Evolutionary conservation across 2,113 vertebrate genomes (phyloP), one percentile per base, ranked within the genome.

Genomic region (Anas platyrhynchos): DNA sequence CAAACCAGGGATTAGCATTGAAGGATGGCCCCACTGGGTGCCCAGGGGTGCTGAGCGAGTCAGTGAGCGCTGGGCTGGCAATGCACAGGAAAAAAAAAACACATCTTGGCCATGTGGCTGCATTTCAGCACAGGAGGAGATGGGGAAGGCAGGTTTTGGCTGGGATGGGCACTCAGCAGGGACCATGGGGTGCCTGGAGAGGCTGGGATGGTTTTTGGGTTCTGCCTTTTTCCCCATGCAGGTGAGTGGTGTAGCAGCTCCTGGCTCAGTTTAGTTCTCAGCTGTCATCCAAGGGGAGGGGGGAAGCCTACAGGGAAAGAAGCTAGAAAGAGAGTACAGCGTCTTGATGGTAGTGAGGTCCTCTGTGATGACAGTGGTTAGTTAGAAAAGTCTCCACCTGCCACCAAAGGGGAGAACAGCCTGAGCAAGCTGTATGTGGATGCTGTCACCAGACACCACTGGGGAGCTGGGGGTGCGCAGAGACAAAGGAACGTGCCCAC

Each of bases 171-270:
- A 32, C 43, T 88, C 67, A 77, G 91, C 56, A 82, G 38, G 81
- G 73, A 48, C 54, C 3, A 0, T 0, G 2, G 58, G 71, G 55
- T 61, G 68, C 44, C n/a, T 55, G 2, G 10, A 0, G 4, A 66
- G 84, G 27, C n/a, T 75, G 67, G 62, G n/a, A 38, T 34, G 58
- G 12, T 2, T 8, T 22, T 82, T 9, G 66, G 50, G 31, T 83
- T 73, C 41, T 66, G 50, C 44, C 27, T 82, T 79, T 82, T 79
- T 73, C 4, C 4, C 82, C 48, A 41, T 87, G 78, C 58, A 89
- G 63, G 65, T 22, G 20, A 13, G 36, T 90, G 80, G 29, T 72
- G 31, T 16, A 88, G 80, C 80, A 93, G 80, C 69, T 94, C 80
- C 92, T 8, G 44, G 48, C 66, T 84, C 86, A 66, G 73, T 68